phyloP scores from a whole-genome alignment of 2,113 vertebrate species.

The Saccopteryx bilineata region DNA sequence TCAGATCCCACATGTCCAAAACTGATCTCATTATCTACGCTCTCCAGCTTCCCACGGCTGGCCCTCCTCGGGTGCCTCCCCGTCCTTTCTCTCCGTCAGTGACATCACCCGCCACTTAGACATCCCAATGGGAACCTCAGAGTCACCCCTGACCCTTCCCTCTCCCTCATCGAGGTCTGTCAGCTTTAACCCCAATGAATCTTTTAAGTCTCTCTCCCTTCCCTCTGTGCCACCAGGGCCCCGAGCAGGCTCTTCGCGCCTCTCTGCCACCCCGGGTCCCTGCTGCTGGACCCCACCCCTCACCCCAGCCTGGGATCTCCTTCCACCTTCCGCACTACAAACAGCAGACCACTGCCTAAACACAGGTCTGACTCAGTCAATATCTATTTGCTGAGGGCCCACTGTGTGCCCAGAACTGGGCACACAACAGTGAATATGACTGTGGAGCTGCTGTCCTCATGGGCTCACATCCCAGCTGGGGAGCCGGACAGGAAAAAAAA shows the following conservation, averaged over 20 bases:
- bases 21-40: conserved; percentile 65
- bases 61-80: neutral
- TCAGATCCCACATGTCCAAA: conserved; percentile 69
- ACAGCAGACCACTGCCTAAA: conserved; percentile 5
- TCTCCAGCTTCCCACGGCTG: conserved; percentile 64
- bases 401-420: neutral
- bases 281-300: neutral
- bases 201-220: neutral
- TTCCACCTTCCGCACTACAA: neutral
- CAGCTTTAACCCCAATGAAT: neutral
- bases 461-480: neutral
- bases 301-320: neutral
- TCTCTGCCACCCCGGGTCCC: neutral
- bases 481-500: conserved; percentile 49
- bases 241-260: neutral
- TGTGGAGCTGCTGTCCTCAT: neutral
- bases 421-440: neutral
- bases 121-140: conserved; percentile 40
- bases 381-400: conserved; percentile 13
- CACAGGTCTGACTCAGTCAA: neutral
- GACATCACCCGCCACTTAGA: conserved; percentile 8
- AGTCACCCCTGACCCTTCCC: neutral
- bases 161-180: neutral
- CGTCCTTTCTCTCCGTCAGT: neutral
- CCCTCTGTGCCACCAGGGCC: neutral